phyloP scores from a whole-genome alignment of 92 coral and sea anemone species.

The Virgularia gustaviana region DNA sequence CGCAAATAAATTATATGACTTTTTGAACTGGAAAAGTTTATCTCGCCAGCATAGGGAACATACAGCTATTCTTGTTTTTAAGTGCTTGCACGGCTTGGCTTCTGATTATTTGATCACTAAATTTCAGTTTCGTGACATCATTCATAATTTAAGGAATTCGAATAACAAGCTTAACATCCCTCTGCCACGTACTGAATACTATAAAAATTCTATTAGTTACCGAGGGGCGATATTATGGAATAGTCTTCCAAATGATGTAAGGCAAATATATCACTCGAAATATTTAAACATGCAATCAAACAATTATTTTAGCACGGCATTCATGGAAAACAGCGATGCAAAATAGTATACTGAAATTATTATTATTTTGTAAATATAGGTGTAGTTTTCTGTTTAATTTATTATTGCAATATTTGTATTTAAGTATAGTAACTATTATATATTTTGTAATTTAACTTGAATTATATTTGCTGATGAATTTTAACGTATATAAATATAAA shows the following conservation, averaged over 20 bases:
- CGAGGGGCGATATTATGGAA: slow-evolving; percentile 38
- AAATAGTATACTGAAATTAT: too few relatives aligned
- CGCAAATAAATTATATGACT: background rate
- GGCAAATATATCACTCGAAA: slow-evolving; percentile 23
- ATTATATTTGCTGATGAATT: too few relatives aligned
- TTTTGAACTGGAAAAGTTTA: background rate
- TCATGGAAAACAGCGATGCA: too few relatives aligned
- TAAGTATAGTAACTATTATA: too few relatives aligned
- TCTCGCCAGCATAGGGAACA: background rate
- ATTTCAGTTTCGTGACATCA: background rate
- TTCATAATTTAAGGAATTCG: slow-evolving; percentile 18
- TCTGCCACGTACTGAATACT: slow-evolving; percentile 25
- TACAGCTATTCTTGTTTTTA: background rate
- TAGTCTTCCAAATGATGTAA: slow-evolving; percentile 30
- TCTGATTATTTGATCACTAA: background rate
- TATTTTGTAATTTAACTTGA: too few relatives aligned
- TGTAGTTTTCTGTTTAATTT: too few relatives aligned
- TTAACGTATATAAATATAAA: too few relatives aligned
- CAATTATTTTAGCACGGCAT: too few relatives aligned
- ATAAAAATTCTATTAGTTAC: slow-evolving; percentile 35
- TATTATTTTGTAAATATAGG: too few relatives aligned
- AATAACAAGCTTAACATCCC: slow-evolving; percentile 34
- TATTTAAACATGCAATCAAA: too few relatives aligned
- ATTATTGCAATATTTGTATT: too few relatives aligned
- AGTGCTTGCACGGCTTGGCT: background rate